These are phyloP conservation scores for Bimastos eiseni DNA, from an alignment of 2,888 invertebrate genomes.

Conservation along the genomic window DNA sequence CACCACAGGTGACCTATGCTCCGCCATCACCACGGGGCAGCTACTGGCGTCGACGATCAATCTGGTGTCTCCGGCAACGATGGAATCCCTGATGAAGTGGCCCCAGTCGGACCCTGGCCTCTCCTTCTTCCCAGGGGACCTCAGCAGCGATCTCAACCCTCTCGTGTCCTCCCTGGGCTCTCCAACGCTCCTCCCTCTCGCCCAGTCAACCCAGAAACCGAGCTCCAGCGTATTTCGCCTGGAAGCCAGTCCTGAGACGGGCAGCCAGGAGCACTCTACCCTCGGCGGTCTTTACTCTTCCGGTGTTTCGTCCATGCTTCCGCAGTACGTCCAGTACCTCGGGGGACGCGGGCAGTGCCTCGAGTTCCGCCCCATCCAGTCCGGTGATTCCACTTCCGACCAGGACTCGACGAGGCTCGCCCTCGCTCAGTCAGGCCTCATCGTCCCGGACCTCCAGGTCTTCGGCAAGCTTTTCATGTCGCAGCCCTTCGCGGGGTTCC, in stretches of 20 bases:
- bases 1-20: neutral
- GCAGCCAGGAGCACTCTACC: neutral
- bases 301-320: slow-evolving; percentile 1
- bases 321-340: slow-evolving; percentile 17
- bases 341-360: neutral
- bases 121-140: neutral
- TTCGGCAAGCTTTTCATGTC: slow-evolving; percentile 18
- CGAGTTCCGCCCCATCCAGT: slow-evolving; percentile 6
- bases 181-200: neutral
- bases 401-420: neutral
- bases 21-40: neutral
- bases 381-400: neutral
- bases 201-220: neutral
- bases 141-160: neutral
- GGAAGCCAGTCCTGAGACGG: neutral
- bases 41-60: neutral
- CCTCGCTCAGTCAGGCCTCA: neutral
- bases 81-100: neutral
- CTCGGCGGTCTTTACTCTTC: neutral
- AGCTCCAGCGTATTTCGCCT: neutral
- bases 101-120: neutral
- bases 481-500: slow-evolving; percentile 17
- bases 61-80: neutral
- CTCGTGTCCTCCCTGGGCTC: neutral
- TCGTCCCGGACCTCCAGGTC: slow-evolving; percentile 7